These are phyloP conservation scores for Halisarca cf. caerulea DNA, from an alignment of 37 sponge, comb jelly and placozoan genomes.

Conservation along the genomic window DNA sequence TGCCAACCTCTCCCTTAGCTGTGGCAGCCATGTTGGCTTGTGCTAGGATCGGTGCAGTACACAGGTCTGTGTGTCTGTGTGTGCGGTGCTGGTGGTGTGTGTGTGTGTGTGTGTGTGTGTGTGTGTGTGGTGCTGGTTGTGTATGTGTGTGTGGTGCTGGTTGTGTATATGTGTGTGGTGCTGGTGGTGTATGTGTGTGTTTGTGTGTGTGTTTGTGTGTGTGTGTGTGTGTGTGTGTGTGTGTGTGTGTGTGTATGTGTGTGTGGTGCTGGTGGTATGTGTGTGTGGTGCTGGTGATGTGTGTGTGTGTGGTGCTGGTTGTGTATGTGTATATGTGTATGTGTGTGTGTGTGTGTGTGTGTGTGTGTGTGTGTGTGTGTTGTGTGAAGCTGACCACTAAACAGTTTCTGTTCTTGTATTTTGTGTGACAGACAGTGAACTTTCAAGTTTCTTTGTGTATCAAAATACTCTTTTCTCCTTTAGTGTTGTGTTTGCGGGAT, in stretches of 20 bases:
- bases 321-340: too few species aligned
- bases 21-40: conserved; percentile 95
- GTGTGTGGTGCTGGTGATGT: too few species aligned
- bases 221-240: too few species aligned
- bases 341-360: too few species aligned
- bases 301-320: too few species aligned
- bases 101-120: neutral
- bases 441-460: neutral
- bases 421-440: neutral
- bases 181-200: too few species aligned
- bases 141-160: neutral
- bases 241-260: too few species aligned
- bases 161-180: neutral
- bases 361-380: too few species aligned
- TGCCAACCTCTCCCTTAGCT: conserved; percentile 88
- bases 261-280: too few species aligned
- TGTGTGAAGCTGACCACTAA: neutral
- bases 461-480: neutral
- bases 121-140: conserved; percentile 3
- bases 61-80: conserved; percentile 53
- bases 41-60: conserved; percentile 91
- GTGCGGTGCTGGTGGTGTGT: conserved; percentile 1
- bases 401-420: neutral
- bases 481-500: conserved; percentile 95
- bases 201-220: too few species aligned